Evolutionary conservation across 2,113 vertebrate genomes (phyloP).

Genomic region (Eurystomus gularis): DNA sequence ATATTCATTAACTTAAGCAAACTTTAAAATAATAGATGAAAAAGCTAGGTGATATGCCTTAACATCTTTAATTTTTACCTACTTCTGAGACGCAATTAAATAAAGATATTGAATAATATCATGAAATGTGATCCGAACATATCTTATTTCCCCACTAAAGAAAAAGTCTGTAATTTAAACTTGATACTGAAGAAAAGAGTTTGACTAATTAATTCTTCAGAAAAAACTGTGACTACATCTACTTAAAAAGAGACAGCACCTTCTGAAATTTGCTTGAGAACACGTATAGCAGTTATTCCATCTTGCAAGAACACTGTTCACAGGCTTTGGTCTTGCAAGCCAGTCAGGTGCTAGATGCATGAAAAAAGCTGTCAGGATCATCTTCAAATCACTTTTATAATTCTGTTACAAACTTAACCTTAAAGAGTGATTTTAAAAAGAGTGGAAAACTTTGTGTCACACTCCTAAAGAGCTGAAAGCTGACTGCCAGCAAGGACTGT

Average conservation of each 20-base stretch:
- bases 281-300: background rate
- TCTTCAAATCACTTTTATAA: background rate
- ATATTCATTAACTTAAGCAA: background rate
- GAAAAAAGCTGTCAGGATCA: background rate
- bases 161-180: background rate
- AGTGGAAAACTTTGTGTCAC: background rate
- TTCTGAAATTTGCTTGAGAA: background rate
- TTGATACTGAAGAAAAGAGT: background rate
- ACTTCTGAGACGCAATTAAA: background rate
- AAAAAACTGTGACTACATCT: background rate
- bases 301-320: background rate
- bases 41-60: background rate
- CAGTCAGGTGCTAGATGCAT: background rate
- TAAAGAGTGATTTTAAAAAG: background rate
- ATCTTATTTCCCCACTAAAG: background rate
- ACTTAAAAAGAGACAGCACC: background rate
- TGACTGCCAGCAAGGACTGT: background rate
- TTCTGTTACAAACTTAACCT: background rate
- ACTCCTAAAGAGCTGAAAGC: conserved; percentile 3
- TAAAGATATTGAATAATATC: background rate
- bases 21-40: background rate
- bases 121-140: background rate
- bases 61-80: background rate
- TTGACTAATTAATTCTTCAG: background rate
- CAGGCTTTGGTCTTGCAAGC: background rate